Percentiles rank a stretch among this genome's conserved stretches.
phyloP scores from a whole-genome alignment of 2,888 invertebrate species.

The Anoplius nigerrimus region DNA sequence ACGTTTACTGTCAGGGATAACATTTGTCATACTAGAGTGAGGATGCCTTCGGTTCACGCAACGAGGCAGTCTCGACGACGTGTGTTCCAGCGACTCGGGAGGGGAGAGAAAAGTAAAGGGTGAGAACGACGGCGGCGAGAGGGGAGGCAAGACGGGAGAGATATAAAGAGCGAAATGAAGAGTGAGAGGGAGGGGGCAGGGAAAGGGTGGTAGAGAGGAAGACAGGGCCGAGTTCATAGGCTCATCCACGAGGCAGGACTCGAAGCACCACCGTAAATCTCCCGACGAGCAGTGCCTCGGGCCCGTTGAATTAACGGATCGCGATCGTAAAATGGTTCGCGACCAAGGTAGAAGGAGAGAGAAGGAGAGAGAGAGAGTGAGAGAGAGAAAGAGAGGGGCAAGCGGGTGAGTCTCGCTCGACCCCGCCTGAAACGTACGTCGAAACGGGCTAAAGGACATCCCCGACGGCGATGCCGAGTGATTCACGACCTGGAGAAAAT shows the following conservation, averaged over 20 bases:
- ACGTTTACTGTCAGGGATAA: slow-evolving; percentile 72
- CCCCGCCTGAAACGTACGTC: slow-evolving; percentile 1
- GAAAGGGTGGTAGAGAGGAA: slow-evolving; percentile 8
- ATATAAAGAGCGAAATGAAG: slow-evolving; percentile 1
- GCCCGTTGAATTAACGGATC: slow-evolving; percentile 60
- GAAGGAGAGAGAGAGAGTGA: neutral
- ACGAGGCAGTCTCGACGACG: slow-evolving; percentile 35
- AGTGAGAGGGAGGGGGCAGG: slow-evolving; percentile 8
- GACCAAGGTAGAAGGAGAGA: slow-evolving; percentile 7
- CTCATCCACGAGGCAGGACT: slow-evolving; percentile 35
- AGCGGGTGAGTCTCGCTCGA: neutral
- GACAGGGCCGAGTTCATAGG: slow-evolving; percentile 30
- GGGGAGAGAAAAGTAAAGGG: slow-evolving; percentile 15
- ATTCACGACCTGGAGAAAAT: slow-evolving; percentile 36
- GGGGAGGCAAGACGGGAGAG: slow-evolving; percentile 2
- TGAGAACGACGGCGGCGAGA: neutral
- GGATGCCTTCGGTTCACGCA: slow-evolving; percentile 39
- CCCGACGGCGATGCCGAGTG: slow-evolving; percentile 13
- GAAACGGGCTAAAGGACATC: slow-evolving; percentile 2
- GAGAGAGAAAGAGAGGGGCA: neutral
- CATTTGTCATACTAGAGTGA: slow-evolving; percentile 69
- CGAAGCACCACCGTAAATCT: slow-evolving; percentile 65
- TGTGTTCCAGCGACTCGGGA: slow-evolving; percentile 20
- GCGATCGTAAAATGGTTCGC: slow-evolving; percentile 52
- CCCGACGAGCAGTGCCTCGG: slow-evolving; percentile 42